phyloP scores from a whole-genome alignment of 2,797 vertebrate genomes.

The Ctenopoma multispine region DNA sequence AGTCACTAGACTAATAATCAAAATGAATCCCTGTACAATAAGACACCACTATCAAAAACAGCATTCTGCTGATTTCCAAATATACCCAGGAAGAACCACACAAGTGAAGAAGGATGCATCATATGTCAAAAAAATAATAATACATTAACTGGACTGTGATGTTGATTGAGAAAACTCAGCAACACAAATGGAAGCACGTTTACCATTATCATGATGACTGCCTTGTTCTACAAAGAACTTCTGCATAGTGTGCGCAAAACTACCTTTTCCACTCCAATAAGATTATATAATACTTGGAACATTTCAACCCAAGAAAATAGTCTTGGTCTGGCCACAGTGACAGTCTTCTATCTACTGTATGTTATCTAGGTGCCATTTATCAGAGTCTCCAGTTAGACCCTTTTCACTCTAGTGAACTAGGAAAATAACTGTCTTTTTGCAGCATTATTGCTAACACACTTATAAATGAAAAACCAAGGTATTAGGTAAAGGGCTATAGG shows the following conservation, averaged over 20 bases:
- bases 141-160: not conserved
- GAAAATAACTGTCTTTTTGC: conserved; percentile 12
- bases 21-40: not conserved
- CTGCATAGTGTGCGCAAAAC: no score
- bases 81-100: not conserved
- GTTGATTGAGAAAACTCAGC: conserved; percentile 2
- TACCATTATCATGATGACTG: not conserved
- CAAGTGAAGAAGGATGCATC: not conserved
- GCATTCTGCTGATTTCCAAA: conserved; percentile 20
- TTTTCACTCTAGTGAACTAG: not conserved
- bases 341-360: not conserved
- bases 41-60: conserved; percentile 20
- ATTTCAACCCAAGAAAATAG: conserved; percentile 5
- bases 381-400: not conserved
- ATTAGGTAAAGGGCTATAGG: conserved; percentile 15
- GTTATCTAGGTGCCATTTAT: not conserved
- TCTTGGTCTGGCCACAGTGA: not conserved
- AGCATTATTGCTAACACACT: not conserved
- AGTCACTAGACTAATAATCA: not conserved
- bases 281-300: conserved; percentile 36
- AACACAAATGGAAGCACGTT: conserved; percentile 5
- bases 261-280: conserved; percentile 40
- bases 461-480: conserved; percentile 28
- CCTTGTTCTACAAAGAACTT: no score
- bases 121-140: not conserved